phyloP scores from a whole-genome alignment of 2,113 vertebrate species.

The Alethe castanea region DNA sequence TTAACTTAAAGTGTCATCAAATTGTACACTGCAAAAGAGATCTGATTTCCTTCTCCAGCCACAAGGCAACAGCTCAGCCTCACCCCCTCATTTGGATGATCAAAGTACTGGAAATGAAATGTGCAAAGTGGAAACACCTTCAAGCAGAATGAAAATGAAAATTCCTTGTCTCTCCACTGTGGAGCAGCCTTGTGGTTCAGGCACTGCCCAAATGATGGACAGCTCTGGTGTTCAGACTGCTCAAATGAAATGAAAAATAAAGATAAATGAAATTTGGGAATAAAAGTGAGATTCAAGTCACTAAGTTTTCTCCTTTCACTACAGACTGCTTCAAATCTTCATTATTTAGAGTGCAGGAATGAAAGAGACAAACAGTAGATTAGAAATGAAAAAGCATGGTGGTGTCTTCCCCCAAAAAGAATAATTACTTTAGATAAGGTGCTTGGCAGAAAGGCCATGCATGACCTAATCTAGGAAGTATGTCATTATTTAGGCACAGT shows the following conservation, averaged over 20 bases:
- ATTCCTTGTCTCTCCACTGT: background rate
- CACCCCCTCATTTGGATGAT: background rate
- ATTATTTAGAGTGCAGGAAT: background rate
- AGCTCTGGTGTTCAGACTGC: background rate
- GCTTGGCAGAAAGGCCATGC: background rate
- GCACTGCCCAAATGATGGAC: background rate
- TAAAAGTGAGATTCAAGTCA: background rate
- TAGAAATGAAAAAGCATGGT: background rate
- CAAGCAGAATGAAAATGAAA: background rate
- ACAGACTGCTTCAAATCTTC: background rate
- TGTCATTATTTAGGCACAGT: background rate
- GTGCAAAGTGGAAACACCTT: background rate
- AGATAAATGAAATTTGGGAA: background rate
- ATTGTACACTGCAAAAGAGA: background rate
- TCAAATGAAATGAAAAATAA: background rate
- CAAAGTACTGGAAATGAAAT: background rate
- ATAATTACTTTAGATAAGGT: background rate
- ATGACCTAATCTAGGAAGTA: background rate
- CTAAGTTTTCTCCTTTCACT: background rate
- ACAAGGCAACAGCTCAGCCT: background rate
- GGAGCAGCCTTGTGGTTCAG: background rate
- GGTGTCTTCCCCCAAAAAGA: background rate
- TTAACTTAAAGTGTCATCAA: background rate
- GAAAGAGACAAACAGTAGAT: background rate
- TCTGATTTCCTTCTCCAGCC: background rate